Evolutionary conservation across 1,140 invertebrate species (phyloP).

Genomic region (Macrobrachium rosenbergii): DNA sequence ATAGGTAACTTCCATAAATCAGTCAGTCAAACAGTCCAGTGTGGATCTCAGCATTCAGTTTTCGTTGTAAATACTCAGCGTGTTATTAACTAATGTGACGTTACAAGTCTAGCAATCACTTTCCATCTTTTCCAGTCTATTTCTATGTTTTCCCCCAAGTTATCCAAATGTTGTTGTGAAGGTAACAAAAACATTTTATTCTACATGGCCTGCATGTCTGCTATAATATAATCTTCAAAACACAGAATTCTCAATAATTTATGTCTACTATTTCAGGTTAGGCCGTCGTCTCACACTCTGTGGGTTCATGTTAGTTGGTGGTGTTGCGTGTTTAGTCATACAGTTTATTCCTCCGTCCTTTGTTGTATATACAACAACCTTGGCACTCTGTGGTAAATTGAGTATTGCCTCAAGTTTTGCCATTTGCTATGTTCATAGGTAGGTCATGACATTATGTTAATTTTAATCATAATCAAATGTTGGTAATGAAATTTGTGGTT

Average conservation of each 20-base stretch:
- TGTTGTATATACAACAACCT: slow-evolving; percentile 27
- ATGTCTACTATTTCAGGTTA: slow-evolving; percentile 33
- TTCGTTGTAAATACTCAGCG: no score
- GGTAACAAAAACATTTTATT: no score
- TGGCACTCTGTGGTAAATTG: slow-evolving; percentile 71
- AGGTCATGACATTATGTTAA: background rate
- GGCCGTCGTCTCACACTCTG: slow-evolving; percentile 59
- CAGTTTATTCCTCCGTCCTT: slow-evolving; percentile 41
- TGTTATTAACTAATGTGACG: no score
- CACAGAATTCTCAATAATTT: background rate
- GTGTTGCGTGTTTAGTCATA: slow-evolving; percentile 54
- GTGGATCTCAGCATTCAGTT: no score
- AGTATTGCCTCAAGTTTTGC: slow-evolving; percentile 70
- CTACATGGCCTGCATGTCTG: no score
- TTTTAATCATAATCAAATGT: background rate
- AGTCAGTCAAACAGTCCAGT: no score
- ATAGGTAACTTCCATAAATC: no score
- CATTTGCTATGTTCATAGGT: slow-evolving; percentile 70
- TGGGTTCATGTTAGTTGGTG: slow-evolving; percentile 56
- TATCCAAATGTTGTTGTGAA: no score
- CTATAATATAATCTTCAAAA: background rate
- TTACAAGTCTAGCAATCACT: no score
- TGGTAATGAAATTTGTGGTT: background rate
- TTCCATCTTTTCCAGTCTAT: no score
- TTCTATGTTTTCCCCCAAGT: no score